These are phyloP conservation scores for Serrognathus titanus DNA, from an alignment of 2,888 invertebrate genomes.

Conservation along the genomic window DNA sequence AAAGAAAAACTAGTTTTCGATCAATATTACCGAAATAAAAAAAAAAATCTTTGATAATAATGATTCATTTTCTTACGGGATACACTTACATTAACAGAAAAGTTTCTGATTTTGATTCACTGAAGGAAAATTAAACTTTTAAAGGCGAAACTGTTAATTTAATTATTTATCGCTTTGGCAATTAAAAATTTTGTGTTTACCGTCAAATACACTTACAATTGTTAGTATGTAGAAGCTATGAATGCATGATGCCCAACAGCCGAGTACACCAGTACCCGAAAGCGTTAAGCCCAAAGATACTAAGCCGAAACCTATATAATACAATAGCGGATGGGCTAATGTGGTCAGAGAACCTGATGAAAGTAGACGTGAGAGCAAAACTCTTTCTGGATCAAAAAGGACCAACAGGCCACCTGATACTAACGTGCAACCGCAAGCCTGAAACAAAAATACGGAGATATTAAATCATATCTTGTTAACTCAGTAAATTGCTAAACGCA, in stretches of 20 bases:
- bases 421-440: constrained; percentile 71
- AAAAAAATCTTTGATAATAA: too few relatives aligned
- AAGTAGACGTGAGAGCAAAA: constrained; percentile 69
- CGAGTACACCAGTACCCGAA: constrained; percentile 67
- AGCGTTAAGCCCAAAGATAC: constrained; percentile 67
- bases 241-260: constrained; percentile 79
- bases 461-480: neutral
- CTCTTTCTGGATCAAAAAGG: constrained; percentile 66
- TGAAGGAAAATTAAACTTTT: too few relatives aligned
- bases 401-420: constrained; percentile 70
- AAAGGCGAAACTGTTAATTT: too few relatives aligned
- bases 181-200: too few relatives aligned
- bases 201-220: constrained; percentile 53
- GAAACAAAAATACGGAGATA: constrained; percentile 34
- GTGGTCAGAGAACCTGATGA: constrained; percentile 58
- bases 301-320: constrained; percentile 70
- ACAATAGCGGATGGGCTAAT: constrained; percentile 71
- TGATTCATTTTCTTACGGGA: too few relatives aligned
- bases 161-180: too few relatives aligned
- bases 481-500: too few relatives aligned
- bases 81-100: too few relatives aligned
- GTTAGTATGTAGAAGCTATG: constrained; percentile 71
- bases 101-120: too few relatives aligned
- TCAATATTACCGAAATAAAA: too few relatives aligned
- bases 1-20: too few relatives aligned